Base-by-base conservation (phyloP, 2,888 invertebrate genomes). In the Phengaris arion region DNA sequence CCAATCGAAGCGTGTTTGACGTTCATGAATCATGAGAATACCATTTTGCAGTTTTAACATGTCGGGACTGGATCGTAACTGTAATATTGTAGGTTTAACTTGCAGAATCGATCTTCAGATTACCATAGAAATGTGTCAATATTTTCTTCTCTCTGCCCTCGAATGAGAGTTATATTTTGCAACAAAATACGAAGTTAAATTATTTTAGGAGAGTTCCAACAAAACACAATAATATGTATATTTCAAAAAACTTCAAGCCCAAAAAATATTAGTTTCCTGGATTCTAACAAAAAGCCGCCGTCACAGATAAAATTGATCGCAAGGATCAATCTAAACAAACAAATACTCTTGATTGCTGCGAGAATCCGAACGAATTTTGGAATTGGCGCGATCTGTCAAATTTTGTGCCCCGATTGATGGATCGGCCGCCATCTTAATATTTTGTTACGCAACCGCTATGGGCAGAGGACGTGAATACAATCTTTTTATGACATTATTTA, bases 301-400 rank as follows among this genome's bases (percentile, higher is more conserved):
- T 81, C 83, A 77, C 79, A 76, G 82, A 82, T 84, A 85, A 86
- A 88, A 91, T 89, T 85, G 88, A 90, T 91, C 84, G 84, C 81
- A 79, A 77, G 79, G 79, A 89, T 89, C 88, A 85, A 89, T 89
- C 89, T 87, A 90, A 89, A 89, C 88, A 88, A 22, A 72, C 72
- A 72, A 72, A 72, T 52, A 54, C 52, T 54, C 83, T 85, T 91
- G 89, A 91, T 92, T 92, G 85, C 81, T 84, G 79, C 80, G 80
- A 81, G 80, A 85, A 85, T 85, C 82, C 80, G 82, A 84, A 85
- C 83, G 83, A 81, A 86, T 85, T 87, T 83, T 79, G 85, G 84
- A 88, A 85, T 86, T 82, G 82, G 81, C 81, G 83, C 80, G 84
- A 87, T 82, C 79, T 87, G 88, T 89, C 91, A 88, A 82, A 89